A percentile compares a stretch with the other conserved stretches of the same genome.
These are phyloP conservation scores for Callipepla squamata DNA, from an alignment of 2,113 vertebrate species.

Conservation along the genomic window DNA sequence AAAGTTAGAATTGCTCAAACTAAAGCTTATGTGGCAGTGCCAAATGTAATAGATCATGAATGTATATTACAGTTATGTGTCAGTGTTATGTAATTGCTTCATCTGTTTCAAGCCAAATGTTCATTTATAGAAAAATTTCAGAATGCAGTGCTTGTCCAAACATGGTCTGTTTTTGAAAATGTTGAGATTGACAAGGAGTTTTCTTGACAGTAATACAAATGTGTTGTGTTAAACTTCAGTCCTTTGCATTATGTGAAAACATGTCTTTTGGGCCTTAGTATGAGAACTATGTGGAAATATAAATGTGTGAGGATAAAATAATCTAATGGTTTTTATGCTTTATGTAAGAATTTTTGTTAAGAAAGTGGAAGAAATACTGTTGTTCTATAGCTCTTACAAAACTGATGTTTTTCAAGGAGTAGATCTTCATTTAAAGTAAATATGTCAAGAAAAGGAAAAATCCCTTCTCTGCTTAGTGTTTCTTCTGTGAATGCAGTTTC, in stretches of 20 bases:
- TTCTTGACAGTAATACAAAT: background rate
- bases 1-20: background rate
- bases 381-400: background rate
- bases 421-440: background rate
- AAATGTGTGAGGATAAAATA: background rate
- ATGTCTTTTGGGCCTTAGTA: background rate
- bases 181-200: background rate
- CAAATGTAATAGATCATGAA: background rate
- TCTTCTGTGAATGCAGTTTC: background rate
- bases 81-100: background rate
- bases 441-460: background rate
- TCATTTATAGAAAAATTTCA: background rate
- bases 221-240: background rate
- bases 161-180: background rate
- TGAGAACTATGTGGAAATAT: background rate
- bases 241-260: background rate
- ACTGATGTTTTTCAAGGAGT: background rate
- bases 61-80: background rate
- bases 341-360: background rate
- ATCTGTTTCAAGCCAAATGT: conserved; percentile 6
- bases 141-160: background rate
- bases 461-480: background rate
- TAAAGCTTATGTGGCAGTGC: background rate
- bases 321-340: background rate
- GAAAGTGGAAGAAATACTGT: background rate